Percentiles rank a stretch among this genome's conserved stretches.
These are phyloP conservation scores for Laspeyria flexula DNA, from an alignment of 2,888 invertebrate genomes.

Conservation along the genomic window DNA sequence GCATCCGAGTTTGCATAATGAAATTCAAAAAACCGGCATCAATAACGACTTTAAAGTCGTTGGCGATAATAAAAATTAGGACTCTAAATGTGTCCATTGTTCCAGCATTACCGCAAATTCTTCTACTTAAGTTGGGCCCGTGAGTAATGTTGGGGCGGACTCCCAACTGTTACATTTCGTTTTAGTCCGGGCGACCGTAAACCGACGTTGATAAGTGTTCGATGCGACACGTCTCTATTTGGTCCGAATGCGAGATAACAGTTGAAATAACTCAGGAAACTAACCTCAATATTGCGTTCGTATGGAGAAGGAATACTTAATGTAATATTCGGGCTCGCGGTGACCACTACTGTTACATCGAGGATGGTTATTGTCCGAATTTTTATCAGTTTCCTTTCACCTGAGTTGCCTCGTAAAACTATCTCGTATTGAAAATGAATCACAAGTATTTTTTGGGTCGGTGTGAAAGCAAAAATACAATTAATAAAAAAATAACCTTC, in stretches of 20 bases:
- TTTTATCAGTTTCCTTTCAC: background rate
- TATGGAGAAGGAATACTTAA: slow-evolving; percentile 35
- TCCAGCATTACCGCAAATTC: slow-evolving; percentile 67
- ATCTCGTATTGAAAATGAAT: no score
- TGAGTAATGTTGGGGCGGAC: slow-evolving; percentile 68
- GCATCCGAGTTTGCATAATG: background rate
- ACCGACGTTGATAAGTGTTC: slow-evolving; percentile 75
- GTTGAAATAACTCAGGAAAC: slow-evolving; percentile 58
- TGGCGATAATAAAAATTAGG: slow-evolving; percentile 45
- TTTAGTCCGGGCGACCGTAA: slow-evolving; percentile 68
- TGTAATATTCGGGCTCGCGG: slow-evolving; percentile 25
- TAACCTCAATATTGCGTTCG: slow-evolving; percentile 46
- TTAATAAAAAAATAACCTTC: no score
- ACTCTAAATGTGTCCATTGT: slow-evolving; percentile 58
- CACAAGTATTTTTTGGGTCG: no score
- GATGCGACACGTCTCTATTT: slow-evolving; percentile 68
- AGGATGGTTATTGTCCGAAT: no score
- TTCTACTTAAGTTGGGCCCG: slow-evolving; percentile 67
- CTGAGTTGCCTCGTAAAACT: background rate
- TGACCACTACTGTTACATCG: background rate
- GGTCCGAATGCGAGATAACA: slow-evolving; percentile 64
- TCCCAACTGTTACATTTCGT: slow-evolving; percentile 66
- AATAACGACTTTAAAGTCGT: slow-evolving; percentile 7
- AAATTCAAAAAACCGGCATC: background rate
- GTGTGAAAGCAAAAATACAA: no score